Evolutionary conservation across 53 echinoderm and acorn worm species (phyloP), one percentile per base, ranked within the genome.

Genomic region (Pentamera pediparva): DNA sequence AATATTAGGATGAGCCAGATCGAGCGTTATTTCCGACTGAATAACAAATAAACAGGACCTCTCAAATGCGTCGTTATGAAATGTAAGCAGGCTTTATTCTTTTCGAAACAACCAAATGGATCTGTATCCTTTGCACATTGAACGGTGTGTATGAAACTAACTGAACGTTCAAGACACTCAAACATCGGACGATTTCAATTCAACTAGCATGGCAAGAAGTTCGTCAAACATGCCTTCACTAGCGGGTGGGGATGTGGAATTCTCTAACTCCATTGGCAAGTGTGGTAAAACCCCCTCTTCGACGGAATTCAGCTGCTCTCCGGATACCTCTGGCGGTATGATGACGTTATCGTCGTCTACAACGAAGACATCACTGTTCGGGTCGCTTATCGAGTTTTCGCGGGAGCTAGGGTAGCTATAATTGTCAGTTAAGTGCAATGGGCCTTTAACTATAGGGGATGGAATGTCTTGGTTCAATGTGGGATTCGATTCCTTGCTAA

Each of bases 201-300:
- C 67, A 29, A 67, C 67, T 28, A 67, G 31, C 67, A 67, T 67
- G 40, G 67, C 41, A 30, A 67, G 30, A 6, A 67, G 67, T 22
- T 67, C 67, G 39, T 67, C 67, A 67, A 67, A 67, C 31, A 41
- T 43, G 10, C 45, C 67, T 37, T 67, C 67, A 43, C 45, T 67
- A 27, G 45, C 45, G 25, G 45, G 12, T 17, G 27, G 43, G n/a
- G 40, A 43, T 5, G 27, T 11, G 45, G 27, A 27, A 19, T 31
- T 26, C 5, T 7, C 27, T 21, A 27, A 5, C n/a, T n/a, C n/a
- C n/a, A n/a, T n/a, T 67, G 30, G 67, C 67, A 45, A 31, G 29
- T 30, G 27, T 29, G 67, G 43, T 67, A 37, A 22, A 17, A 43
- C 17, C 11, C 20, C 11, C 17, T 67, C 27, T 12, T 43, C 29